Evolutionary conservation across 2,113 vertebrate genomes (phyloP).

Genomic region (Eupsittula cactorum): DNA sequence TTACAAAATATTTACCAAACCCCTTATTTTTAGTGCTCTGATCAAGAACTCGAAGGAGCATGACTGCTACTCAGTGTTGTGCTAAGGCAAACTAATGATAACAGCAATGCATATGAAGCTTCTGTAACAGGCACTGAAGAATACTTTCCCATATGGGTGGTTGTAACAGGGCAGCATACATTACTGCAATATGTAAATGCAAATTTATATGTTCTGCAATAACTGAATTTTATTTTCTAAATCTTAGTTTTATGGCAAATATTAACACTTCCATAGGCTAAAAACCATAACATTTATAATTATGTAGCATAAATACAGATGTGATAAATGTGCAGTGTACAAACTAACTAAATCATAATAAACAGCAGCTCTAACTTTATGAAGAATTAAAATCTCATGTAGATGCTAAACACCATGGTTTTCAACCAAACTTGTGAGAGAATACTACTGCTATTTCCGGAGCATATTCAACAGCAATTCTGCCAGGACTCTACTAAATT

Average conservation of each 20-base stretch:
- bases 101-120: background rate
- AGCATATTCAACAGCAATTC: background rate
- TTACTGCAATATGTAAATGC: background rate
- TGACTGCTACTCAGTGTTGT: background rate
- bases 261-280: background rate
- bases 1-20: background rate
- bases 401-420: background rate
- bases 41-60: background rate
- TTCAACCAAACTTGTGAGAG: background rate
- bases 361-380: background rate
- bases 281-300: background rate
- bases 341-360: background rate
- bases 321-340: background rate
- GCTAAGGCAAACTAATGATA: background rate
- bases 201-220: constrained; percentile 9
- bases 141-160: background rate
- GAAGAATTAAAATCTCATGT: constrained; percentile 5
- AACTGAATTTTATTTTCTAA: constrained; percentile 6
- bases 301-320: background rate
- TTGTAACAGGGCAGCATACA: background rate
- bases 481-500: background rate
- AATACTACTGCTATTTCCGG: background rate
- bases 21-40: background rate
- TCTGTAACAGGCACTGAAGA: background rate
- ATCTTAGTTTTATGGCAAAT: constrained; percentile 22